Conservation (phyloP, 2,113 vertebrate genomes). For the Propithecus coquereli region DNA sequence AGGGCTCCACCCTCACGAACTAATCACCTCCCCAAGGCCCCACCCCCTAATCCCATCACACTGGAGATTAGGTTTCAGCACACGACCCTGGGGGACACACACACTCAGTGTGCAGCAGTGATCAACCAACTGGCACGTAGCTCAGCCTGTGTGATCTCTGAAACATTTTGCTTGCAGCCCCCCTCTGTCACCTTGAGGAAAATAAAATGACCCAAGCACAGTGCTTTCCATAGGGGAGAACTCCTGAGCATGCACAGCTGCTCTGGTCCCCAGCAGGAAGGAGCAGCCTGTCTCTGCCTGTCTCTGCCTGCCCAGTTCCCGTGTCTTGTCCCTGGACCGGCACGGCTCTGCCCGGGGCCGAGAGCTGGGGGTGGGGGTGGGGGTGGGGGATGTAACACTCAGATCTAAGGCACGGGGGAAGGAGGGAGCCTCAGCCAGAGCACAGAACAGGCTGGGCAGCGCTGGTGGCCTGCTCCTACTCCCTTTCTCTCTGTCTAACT, state of each 20-base stretch:
- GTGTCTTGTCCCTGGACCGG: not conserved
- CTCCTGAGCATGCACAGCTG: not conserved
- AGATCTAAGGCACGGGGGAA: not conserved
- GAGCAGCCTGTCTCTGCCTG: not conserved
- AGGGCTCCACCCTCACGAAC: not conserved
- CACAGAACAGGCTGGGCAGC: not conserved
- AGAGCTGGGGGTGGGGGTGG: no score
- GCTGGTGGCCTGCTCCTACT: not conserved
- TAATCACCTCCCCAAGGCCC: not conserved
- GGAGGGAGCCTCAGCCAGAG: not conserved
- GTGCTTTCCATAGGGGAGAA: not conserved
- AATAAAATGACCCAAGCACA: fast-evolving
- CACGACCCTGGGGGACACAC: not conserved
- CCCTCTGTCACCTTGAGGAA: not conserved
- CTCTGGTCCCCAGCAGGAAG: not conserved
- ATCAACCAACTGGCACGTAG: fast-evolving
- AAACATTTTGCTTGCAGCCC: not conserved
- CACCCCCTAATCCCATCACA: not conserved
- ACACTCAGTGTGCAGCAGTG: not conserved
- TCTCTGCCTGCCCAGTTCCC: not conserved
- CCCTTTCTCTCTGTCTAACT: not conserved
- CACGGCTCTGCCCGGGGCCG: not conserved
- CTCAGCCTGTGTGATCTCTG: not conserved
- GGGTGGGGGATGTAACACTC: not conserved
- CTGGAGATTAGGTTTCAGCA: not conserved